Percentiles rank a stretch among this genome's conserved stretches.
Conservation (phyloP, 2,797 vertebrate genomes). For the Melanotaenia maccullochi region DNA sequence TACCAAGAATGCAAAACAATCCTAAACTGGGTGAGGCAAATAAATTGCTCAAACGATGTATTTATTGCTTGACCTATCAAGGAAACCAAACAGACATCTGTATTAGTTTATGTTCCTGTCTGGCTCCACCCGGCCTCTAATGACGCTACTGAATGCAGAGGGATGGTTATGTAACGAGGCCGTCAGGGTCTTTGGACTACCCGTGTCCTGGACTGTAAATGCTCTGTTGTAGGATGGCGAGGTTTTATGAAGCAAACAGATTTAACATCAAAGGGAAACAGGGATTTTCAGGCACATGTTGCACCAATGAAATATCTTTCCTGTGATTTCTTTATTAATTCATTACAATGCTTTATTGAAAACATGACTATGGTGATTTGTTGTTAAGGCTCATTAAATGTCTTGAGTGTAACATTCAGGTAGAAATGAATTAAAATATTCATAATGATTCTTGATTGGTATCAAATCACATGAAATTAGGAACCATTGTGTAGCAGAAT, state of each 20-base stretch:
- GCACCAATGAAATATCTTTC: not conserved
- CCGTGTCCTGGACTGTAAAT: not conserved
- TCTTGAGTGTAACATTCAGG: not conserved
- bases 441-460: not conserved
- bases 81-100: slow-evolving; percentile 36
- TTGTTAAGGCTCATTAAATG: not conserved
- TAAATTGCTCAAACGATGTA: slow-evolving; percentile 46
- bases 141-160: slow-evolving; percentile 23
- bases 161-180: slow-evolving; percentile 16
- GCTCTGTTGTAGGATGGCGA: slow-evolving; percentile 1
- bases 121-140: slow-evolving; percentile 7
- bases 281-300: not conserved
- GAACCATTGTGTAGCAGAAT: not conserved
- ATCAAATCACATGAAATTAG: not conserved
- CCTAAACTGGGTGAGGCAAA: slow-evolving; percentile 23
- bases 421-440: not conserved
- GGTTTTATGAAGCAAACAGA: slow-evolving; percentile 22
- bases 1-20: slow-evolving; percentile 30
- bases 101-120: slow-evolving; percentile 56
- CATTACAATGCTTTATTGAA: too few relatives aligned
- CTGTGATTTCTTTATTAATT: too few relatives aligned
- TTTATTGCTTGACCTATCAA: slow-evolving; percentile 51
- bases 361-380: not conserved
- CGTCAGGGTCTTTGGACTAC: slow-evolving; percentile 17
- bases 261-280: slow-evolving; percentile 6